A percentile compares a stretch with the other conserved stretches of the same genome.
Evolutionary conservation across 1,140 invertebrate genomes (phyloP).

Genomic region (Tachypleus tridentatus): DNA sequence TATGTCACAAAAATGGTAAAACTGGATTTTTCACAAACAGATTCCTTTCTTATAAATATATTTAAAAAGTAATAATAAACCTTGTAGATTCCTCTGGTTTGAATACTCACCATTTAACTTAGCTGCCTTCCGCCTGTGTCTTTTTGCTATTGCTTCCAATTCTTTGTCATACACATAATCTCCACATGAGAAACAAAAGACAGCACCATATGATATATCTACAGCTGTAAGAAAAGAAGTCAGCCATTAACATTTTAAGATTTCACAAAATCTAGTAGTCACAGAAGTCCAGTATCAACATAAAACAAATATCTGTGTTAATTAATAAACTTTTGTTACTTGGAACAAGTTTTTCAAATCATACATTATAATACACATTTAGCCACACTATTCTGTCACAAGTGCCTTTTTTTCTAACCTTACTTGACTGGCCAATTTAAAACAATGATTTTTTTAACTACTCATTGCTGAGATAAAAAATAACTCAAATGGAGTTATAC

Average conservation of each 20-base stretch:
- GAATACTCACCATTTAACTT: constrained; percentile 39
- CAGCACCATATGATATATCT: constrained; percentile 74
- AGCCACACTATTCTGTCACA: no score
- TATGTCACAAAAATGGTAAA: no score
- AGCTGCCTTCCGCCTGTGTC: constrained; percentile 43
- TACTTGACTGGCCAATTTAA: no score
- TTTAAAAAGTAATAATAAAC: constrained; percentile 2
- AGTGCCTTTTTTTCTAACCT: no score
- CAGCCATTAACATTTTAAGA: background rate
- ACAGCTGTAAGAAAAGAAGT: constrained; percentile 41
- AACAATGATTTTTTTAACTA: no score
- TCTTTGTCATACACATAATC: constrained; percentile 82
- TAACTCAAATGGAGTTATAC: no score
- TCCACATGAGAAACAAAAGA: constrained; percentile 80
- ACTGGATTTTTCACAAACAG: no score
- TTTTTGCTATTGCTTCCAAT: constrained; percentile 46
- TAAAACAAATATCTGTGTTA: background rate
- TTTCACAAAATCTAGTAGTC: background rate
- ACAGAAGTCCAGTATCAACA: background rate
- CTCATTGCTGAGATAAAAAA: no score
- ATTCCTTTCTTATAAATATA: constrained; percentile 6
- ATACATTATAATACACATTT: no score
- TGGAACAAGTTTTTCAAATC: no score
- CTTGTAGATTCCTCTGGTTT: background rate
- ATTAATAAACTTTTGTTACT: background rate